Evolutionary conservation across 2,113 vertebrate genomes (phyloP).

Genomic region (Atrichornis clamosus): DNA sequence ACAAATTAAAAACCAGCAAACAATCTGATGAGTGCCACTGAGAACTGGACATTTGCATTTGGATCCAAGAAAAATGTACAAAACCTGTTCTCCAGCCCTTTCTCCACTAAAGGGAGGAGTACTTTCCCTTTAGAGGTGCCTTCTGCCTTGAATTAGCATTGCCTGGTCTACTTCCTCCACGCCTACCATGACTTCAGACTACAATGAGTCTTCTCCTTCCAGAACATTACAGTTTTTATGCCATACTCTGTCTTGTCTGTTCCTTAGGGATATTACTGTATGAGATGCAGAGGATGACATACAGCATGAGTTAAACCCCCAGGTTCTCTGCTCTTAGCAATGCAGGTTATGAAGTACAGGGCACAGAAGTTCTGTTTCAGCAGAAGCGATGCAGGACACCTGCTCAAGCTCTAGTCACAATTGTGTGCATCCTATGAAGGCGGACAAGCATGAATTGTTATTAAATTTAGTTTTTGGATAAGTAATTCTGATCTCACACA

Average conservation of each 20-base stretch:
- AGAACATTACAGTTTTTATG: neutral
- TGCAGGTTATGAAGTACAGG: neutral
- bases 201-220: neutral
- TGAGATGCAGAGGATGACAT: neutral
- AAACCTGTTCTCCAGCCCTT: neutral
- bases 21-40: neutral
- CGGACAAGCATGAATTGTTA: neutral
- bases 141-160: neutral
- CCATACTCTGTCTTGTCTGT: neutral
- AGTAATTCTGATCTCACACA: neutral
- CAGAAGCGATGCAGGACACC: neutral
- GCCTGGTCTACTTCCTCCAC: fast-evolving
- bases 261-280: neutral
- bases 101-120: neutral
- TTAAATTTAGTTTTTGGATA: neutral
- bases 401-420: neutral
- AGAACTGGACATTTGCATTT: neutral
- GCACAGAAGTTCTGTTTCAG: neutral
- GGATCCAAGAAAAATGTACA: neutral
- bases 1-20: neutral
- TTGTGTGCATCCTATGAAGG: neutral
- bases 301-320: neutral
- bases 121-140: neutral
- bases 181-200: fast-evolving
- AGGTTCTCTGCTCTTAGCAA: neutral